phyloP scores from a whole-genome alignment of 2,797 vertebrate genomes.

The Enteromius treurensis region DNA sequence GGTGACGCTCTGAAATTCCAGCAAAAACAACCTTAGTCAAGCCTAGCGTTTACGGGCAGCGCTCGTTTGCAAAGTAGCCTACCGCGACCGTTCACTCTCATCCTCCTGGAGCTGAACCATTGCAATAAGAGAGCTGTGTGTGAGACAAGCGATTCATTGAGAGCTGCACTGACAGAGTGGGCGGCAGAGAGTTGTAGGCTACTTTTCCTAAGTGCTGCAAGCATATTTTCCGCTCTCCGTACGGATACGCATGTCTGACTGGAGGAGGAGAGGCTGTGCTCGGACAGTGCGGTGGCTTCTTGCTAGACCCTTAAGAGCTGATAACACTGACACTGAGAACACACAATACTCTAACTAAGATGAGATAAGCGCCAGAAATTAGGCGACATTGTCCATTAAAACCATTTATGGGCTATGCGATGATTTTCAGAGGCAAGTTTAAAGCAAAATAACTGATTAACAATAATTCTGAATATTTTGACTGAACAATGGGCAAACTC shows the following conservation, averaged over 20 bases:
- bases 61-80: background rate
- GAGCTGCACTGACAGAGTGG: slow-evolving; percentile 1
- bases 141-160: background rate
- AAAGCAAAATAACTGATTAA: background rate
- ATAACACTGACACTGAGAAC: background rate
- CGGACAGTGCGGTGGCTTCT: slow-evolving; percentile 19
- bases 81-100: slow-evolving; percentile 31
- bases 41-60: slow-evolving; percentile 1
- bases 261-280: slow-evolving; percentile 19
- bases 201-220: slow-evolving; percentile 34
- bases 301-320: background rate
- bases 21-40: slow-evolving; percentile 1
- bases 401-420: background rate
- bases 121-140: background rate
- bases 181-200: slow-evolving; percentile 16
- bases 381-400: background rate
- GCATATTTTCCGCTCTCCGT: slow-evolving; percentile 38
- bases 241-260: slow-evolving; percentile 41
- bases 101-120: slow-evolving; percentile 1
- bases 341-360: background rate
- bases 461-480: background rate
- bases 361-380: slow-evolving; percentile 9
- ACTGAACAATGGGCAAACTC: background rate
- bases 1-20: background rate
- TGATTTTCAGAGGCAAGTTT: background rate